Conservation (phyloP, 2,797 vertebrate species). For the Mycteria americana region DNA sequence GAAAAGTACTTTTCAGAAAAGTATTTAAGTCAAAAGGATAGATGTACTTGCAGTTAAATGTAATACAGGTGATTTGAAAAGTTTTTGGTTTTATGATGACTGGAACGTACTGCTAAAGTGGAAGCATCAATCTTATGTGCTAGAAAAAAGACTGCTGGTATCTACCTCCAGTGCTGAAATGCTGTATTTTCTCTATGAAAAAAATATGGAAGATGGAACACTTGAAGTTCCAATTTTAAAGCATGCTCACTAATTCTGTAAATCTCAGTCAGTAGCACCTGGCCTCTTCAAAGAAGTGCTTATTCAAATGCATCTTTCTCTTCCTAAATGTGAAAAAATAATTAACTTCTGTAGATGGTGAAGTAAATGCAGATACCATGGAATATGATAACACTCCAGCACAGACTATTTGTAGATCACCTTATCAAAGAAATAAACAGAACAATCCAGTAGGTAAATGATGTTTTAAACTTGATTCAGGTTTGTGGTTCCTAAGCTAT, state of each 20-base stretch:
- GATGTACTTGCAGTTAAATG: not conserved
- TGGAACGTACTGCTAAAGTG: not conserved
- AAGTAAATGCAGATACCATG: not conserved
- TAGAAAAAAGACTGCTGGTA: not conserved
- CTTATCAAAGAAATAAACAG: not conserved
- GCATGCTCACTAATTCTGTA: not conserved
- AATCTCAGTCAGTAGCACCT: not conserved
- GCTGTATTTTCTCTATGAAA: not conserved
- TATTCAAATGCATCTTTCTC: not conserved
- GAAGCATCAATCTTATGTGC: not conserved
- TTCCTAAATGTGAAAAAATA: not conserved
- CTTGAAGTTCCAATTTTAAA: not conserved
- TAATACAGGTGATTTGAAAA: not conserved
- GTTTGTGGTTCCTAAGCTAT: not conserved
- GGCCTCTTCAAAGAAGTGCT: conserved; percentile 12
- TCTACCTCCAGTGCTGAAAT: not conserved
- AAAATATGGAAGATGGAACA: not conserved
- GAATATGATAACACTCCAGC: not conserved
- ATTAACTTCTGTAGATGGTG: not conserved
- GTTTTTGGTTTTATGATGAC: not conserved
- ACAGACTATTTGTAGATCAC: not conserved
- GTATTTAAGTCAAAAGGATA: not conserved
- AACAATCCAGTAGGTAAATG: not conserved
- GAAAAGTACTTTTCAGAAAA: not conserved
- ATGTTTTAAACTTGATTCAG: not conserved